Evolutionary conservation across 2,797 vertebrate species (phyloP).

Genomic region (Streptopelia turtur): DNA sequence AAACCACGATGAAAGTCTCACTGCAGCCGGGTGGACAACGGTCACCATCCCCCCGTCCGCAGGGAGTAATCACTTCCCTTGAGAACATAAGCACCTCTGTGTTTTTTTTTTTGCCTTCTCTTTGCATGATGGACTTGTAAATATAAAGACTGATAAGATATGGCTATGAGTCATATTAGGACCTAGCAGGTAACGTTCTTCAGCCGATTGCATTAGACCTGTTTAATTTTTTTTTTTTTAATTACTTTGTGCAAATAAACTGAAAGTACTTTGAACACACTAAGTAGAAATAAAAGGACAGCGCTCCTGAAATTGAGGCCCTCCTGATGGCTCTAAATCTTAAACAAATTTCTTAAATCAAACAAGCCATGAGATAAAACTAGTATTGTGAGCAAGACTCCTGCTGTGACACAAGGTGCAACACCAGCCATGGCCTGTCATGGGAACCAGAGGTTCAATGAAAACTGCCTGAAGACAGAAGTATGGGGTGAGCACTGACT

Average conservation of each 20-base stretch:
- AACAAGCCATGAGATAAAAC: neutral
- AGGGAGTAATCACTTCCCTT: neutral
- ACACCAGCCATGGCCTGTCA: rapidly evolving
- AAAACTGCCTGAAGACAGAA: neutral
- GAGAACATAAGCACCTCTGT: neutral
- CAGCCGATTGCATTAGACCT: neutral
- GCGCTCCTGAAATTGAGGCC: neutral
- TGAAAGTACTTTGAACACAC: neutral
- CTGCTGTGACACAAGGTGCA: rapidly evolving
- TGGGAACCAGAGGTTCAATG: neutral
- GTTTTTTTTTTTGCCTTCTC: neutral
- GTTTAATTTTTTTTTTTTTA: neutral
- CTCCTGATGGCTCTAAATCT: neutral
- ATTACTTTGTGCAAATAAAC: neutral
- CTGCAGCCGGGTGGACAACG: neutral
- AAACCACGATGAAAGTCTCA: neutral
- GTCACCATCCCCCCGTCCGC: rapidly evolving
- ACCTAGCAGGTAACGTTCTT: neutral
- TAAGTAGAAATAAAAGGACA: neutral
- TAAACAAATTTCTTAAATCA: neutral
- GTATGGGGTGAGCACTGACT: neutral
- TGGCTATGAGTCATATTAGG: neutral
- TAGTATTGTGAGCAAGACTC: neutral
- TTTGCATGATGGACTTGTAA: neutral
- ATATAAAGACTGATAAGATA: neutral